Percentiles rank a stretch among this genome's conserved stretches.
phyloP scores from a whole-genome alignment of 2,113 vertebrate genomes.

The Phasianus colchicus region DNA sequence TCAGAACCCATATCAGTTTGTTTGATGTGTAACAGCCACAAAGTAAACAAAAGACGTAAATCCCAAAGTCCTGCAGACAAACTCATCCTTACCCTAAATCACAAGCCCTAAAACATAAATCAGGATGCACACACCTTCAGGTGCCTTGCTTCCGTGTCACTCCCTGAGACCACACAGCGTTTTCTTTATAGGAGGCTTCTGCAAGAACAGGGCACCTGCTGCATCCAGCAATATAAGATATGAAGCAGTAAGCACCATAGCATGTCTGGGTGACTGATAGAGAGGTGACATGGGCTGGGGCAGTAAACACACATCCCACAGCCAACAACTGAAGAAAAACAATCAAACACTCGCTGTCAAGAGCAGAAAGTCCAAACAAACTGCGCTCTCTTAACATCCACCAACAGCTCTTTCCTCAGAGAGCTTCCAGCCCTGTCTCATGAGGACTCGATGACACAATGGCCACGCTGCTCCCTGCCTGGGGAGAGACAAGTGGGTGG shows the following conservation, averaged over 20 bases:
- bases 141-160: neutral
- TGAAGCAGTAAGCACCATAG: neutral
- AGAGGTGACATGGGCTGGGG: neutral
- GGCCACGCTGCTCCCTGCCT: neutral
- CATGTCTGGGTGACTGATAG: neutral
- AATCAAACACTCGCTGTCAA: neutral
- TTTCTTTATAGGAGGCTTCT: too few species aligned
- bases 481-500: neutral
- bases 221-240: too few species aligned
- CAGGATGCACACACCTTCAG: neutral
- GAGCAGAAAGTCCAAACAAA: neutral
- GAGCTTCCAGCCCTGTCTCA: neutral
- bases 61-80: neutral
- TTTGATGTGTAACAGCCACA: neutral
- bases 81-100: neutral
- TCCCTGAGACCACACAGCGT: too few species aligned
- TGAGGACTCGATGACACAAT: fast-evolving
- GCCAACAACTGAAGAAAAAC: neutral
- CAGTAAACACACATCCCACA: neutral
- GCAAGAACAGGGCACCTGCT: neutral
- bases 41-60: neutral
- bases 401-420: neutral
- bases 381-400: neutral
- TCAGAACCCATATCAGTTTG: fast-evolving
- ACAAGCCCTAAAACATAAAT: neutral